Evolutionary conservation across 2,888 invertebrate species (phyloP).

Genomic region (Erebia epiphron): DNA sequence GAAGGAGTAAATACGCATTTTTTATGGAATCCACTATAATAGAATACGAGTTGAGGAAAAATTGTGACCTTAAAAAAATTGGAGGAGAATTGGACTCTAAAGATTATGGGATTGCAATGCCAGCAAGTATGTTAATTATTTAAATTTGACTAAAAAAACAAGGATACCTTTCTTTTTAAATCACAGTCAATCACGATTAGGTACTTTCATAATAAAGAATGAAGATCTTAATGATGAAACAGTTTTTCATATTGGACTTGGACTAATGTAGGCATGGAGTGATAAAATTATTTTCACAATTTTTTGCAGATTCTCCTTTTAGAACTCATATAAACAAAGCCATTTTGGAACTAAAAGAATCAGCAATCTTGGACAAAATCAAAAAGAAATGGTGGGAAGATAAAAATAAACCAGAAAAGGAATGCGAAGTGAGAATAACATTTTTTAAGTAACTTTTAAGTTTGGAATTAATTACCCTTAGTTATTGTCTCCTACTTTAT

Average conservation of each 20-base stretch:
- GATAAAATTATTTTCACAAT: neutral
- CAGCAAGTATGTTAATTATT: slow-evolving; percentile 85
- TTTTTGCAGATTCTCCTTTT: slow-evolving; percentile 86
- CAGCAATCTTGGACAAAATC: slow-evolving; percentile 88
- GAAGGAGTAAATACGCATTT: slow-evolving; percentile 89
- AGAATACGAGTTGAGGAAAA: slow-evolving; percentile 92
- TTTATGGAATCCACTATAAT: slow-evolving; percentile 98
- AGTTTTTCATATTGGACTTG: neutral
- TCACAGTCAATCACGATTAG: too few relatives aligned
- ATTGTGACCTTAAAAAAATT: slow-evolving; percentile 91
- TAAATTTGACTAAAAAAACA: neutral
- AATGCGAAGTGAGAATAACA: slow-evolving; percentile 71
- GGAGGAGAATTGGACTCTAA: slow-evolving; percentile 92
- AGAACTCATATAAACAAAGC: slow-evolving; percentile 91
- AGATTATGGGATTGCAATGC: slow-evolving; percentile 93
- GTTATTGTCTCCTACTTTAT: neutral
- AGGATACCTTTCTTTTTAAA: too few relatives aligned
- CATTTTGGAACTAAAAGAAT: slow-evolving; percentile 94
- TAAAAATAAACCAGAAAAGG: slow-evolving; percentile 81
- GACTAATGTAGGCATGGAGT: too few relatives aligned
- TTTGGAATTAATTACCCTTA: neutral
- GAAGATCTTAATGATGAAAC: too few relatives aligned
- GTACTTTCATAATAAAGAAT: too few relatives aligned
- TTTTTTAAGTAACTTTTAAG: neutral
- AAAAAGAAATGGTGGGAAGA: slow-evolving; percentile 96